Evolutionary conservation across 2,888 invertebrate genomes (phyloP).

Genomic region (Sisyra terminalis): DNA sequence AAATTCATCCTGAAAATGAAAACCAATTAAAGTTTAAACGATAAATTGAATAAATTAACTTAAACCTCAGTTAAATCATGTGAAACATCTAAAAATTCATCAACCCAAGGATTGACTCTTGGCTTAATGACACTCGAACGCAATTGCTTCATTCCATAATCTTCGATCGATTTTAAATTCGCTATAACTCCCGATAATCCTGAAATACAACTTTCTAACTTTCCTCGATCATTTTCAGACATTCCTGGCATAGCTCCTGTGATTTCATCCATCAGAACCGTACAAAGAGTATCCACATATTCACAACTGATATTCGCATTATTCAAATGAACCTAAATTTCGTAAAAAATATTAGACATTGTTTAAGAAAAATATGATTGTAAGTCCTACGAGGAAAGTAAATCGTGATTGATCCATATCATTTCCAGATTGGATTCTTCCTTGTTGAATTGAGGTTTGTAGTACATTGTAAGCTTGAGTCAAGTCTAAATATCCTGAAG

Average conservation of each 20-base stretch:
- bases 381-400: constrained; percentile 51
- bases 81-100: constrained; percentile 56
- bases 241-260: constrained; percentile 41
- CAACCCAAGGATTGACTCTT: constrained; percentile 66
- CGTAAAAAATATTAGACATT: not conserved
- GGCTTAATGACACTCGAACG: constrained; percentile 69
- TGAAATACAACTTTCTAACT: constrained; percentile 55
- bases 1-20: constrained; percentile 51
- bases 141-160: constrained; percentile 68
- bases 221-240: constrained; percentile 45
- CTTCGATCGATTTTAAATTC: constrained; percentile 46
- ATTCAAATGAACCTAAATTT: constrained; percentile 58
- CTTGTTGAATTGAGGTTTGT: constrained; percentile 63
- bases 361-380: not conserved
- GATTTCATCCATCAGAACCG: constrained; percentile 55
- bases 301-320: constrained; percentile 86
- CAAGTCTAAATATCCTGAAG: constrained; percentile 58
- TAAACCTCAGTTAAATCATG: constrained; percentile 65
- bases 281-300: constrained; percentile 73
- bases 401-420: constrained; percentile 63
- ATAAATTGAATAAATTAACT: too few relatives aligned
- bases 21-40: not conserved
- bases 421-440: constrained; percentile 60
- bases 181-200: constrained; percentile 39
- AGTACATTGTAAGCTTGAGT: constrained; percentile 72